Evolutionary conservation across 2,113 vertebrate genomes (phyloP), one percentile per base, ranked within the genome.

Genomic region (Amphilophus citrinellus): DNA sequence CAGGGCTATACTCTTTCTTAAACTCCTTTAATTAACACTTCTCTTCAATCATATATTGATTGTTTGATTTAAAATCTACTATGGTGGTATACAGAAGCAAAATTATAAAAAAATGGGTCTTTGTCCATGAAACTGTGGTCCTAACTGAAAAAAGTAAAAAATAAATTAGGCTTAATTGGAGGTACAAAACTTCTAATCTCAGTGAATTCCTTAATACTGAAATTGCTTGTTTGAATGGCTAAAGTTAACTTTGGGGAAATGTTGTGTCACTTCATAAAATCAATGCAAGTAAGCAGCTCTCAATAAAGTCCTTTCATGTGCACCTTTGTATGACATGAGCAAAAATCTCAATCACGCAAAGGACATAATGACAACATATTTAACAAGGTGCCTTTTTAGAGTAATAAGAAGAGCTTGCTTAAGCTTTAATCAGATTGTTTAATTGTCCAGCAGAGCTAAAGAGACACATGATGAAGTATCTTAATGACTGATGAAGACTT

Each of bases 381-480:
- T 87, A 83, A 87, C 60, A 32, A 84, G 37, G 3, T 56, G 58
- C 56, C 65, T 86, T 83, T 89, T 86, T 81, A 83, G 50, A 80
- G 57, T 93, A 87, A 91, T 91, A 78, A 87, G 87, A 79, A 73
- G 61, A 75, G 85, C 77, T 84, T 84, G 63, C 39, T 85, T 75
- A 50, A 73, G 65, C 62, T 84, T 90, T 78, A 88, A 90, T 86
- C 80, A 87, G 76, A 91, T 77, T 76, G 59, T 87, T 79, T 90
- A 89, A 94, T 91, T 83, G 78, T 80, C 79, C 83, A 85, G 77
- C 84, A 77, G 82, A 86, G 73, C 56, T 42, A 77, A 91, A 42
- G 44, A 86, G 68, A 77, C 39, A 24, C 18, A 83, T 87, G 87
- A 88, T 66, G 60, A 82, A 86, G 76, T 24, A 80, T 65, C 62